These are phyloP conservation scores for Glossophaga mutica DNA, from an alignment of 2,797 vertebrate species.

Conservation along the genomic window DNA sequence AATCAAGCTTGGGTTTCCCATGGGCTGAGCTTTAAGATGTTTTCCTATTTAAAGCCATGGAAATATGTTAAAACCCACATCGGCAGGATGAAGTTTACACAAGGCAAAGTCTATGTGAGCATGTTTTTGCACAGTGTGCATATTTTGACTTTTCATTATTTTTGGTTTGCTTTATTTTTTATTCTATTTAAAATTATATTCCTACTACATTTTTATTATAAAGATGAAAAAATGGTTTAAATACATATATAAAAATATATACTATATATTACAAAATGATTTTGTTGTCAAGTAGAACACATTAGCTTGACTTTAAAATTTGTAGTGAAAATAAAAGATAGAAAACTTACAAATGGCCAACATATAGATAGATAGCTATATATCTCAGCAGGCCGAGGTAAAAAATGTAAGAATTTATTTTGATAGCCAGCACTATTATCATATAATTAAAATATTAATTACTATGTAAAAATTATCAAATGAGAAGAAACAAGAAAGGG, in stretches of 20 bases:
- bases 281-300: slow-evolving; percentile 48
- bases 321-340: slow-evolving; percentile 49
- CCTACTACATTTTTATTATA: slow-evolving; percentile 60
- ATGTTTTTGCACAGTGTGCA: slow-evolving; percentile 78
- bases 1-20: slow-evolving; percentile 88
- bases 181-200: slow-evolving; percentile 73
- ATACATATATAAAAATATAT: neutral
- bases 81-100: slow-evolving; percentile 81
- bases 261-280: slow-evolving; percentile 33
- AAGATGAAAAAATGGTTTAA: slow-evolving; percentile 64
- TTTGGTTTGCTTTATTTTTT: slow-evolving; percentile 79
- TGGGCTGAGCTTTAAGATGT: slow-evolving; percentile 82
- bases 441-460: neutral
- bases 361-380: neutral
- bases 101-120: slow-evolving; percentile 78
- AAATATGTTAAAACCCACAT: slow-evolving; percentile 84
- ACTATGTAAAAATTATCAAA: neutral
- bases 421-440: neutral
- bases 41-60: slow-evolving; percentile 85
- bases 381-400: neutral
- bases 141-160: slow-evolving; percentile 83
- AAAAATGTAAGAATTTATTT: neutral
- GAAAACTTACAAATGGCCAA: slow-evolving; percentile 21
- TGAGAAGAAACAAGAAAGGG: slow-evolving; percentile 10
- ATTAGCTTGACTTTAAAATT: slow-evolving; percentile 53